Evolutionary conservation across 2,888 invertebrate genomes (phyloP).

Genomic region (Ennomos erosarius): DNA sequence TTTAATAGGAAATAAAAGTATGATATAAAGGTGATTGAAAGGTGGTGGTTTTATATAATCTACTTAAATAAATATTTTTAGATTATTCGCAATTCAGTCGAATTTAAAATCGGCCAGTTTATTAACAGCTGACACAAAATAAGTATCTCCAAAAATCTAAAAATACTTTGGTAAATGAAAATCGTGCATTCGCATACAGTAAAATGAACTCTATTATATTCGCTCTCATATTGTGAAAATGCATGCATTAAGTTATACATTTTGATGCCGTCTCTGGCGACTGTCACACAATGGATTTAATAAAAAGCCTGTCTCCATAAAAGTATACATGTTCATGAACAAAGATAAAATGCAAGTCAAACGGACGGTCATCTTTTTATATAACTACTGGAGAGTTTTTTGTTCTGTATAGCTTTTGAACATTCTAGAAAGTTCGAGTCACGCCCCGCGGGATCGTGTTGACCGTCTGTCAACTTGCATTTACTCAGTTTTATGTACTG

Average conservation of each 20-base stretch:
- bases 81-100: too few relatives aligned
- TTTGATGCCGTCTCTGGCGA: conserved; percentile 8
- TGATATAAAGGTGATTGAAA: too few relatives aligned
- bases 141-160: too few relatives aligned
- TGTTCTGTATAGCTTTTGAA: conserved; percentile 24
- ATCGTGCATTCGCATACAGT: not conserved
- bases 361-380: conserved; percentile 15
- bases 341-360: conserved; percentile 21
- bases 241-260: conserved; percentile 1
- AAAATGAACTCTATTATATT: not conserved
- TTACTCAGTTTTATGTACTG: conserved; percentile 33
- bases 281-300: conserved; percentile 15
- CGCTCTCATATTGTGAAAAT: not conserved
- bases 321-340: conserved; percentile 22
- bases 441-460: conserved; percentile 37
- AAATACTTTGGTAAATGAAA: too few relatives aligned
- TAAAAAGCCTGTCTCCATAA: conserved; percentile 1
- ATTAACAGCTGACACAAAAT: too few relatives aligned
- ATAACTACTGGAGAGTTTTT: conserved; percentile 23
- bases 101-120: too few relatives aligned
- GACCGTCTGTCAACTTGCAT: conserved; percentile 50
- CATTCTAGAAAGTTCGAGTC: conserved; percentile 41
- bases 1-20: too few relatives aligned
- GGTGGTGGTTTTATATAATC: too few relatives aligned
- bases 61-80: too few relatives aligned